Base-by-base conservation (phyloP, 2,113 vertebrate genomes). In the Clupea harengus region DNA sequence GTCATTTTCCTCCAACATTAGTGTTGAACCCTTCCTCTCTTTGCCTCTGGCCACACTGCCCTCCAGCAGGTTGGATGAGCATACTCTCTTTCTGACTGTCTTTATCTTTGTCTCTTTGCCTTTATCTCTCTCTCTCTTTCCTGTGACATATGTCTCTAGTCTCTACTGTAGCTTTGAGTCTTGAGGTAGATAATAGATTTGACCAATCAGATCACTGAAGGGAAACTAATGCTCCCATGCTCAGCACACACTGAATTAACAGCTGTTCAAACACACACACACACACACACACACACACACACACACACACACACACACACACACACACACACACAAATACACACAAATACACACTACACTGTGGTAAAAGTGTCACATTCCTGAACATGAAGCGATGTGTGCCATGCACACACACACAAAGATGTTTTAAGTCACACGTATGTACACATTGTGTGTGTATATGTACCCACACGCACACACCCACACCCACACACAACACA, bases 1-100 rank as follows among this genome's bases (percentile, higher is more conserved):
- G 45, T 85, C 84, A 80, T 84, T 47, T 84, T 75, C 83, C 28
- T 11, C 25, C 39, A 25, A 17, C 60, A 78, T 85, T 81, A 78
- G n/a, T 49, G 13, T 85, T 54, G 46, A 18, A 13, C 49, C 57
- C 15, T 25, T 64, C 60, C n/a, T 25, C n/a, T n/a, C 22, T 64
- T 39, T 6, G 9, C 82, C 9, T 39, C 82, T 83, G 13, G 82
- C 0, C 81, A 52, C 2, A 50, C 22, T 64, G 5, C 80, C 64
- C 78, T 20, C 82, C 57, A 49, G 39, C 46, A 10, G 46, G 46
- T 47, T 47, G 10, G 46, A 47, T 47, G 46, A 47, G 46, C 9
- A 49, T 6, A 49, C 47, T 64, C 46, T 39, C 54, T 82, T 45
- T 28, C 9, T 9, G 47, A 49, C 47, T 64, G 28, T 39, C 54